A percentile compares a stretch with the other conserved stretches of the same genome.
Evolutionary conservation across 2,113 vertebrate genomes (phyloP).

Genomic region (Xiphias gladius): DNA sequence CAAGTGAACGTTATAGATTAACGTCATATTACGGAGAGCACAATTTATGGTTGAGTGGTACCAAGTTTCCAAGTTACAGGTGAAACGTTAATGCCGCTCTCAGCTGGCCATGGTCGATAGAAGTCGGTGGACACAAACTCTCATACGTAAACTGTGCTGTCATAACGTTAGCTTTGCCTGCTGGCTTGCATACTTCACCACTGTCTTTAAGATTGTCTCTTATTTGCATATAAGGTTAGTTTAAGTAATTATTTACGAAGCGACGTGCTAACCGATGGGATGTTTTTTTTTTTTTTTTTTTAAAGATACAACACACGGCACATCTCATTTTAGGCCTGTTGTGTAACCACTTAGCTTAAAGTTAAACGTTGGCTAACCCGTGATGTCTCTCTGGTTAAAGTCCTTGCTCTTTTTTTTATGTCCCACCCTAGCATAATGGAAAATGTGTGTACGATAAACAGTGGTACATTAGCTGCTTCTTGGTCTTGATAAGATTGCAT

Average conservation of each 20-base stretch:
- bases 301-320: too few relatives aligned
- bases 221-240: not conserved
- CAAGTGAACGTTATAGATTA: not conserved
- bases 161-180: not conserved
- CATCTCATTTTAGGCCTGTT: not conserved
- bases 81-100: not conserved
- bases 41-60: not conserved
- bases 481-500: not conserved
- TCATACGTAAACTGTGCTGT: not conserved
- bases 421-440: constrained; percentile 8
- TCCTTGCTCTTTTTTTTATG: not conserved
- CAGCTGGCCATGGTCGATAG: not conserved
- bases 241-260: constrained; percentile 17
- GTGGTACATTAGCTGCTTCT: not conserved
- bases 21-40: not conserved
- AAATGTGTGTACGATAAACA: not conserved
- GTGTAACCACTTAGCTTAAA: not conserved
- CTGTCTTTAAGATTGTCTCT: not conserved
- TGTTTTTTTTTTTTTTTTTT: too few relatives aligned
- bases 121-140: not conserved
- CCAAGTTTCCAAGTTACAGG: not conserved
- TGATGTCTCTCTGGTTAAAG: constrained; percentile 18
- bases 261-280: not conserved
- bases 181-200: not conserved
- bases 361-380: not conserved